phyloP scores from a whole-genome alignment of 2,888 invertebrate genomes.

The Sinopyrophorus schimmeli region DNA sequence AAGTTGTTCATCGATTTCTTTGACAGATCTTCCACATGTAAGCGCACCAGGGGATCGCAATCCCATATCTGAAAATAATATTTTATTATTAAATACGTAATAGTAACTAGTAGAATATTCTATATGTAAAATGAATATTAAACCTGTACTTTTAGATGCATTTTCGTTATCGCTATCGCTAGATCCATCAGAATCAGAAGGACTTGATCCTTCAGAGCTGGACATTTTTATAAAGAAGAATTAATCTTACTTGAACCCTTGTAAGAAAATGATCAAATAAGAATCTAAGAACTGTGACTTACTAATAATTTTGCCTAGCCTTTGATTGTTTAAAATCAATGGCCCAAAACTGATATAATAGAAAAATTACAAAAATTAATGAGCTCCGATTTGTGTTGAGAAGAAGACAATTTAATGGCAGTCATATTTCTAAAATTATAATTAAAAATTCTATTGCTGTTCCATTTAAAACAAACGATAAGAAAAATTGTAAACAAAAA shows the following conservation, averaged over 20 bases:
- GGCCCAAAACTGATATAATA: constrained; percentile 15
- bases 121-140: no score
- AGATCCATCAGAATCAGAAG: constrained; percentile 11
- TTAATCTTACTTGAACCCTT: no score
- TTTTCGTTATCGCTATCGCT: constrained; percentile 20
- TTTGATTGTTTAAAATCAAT: constrained; percentile 22
- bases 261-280: no score
- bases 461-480: no score
- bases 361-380: neutral
- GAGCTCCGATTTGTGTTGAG: no score
- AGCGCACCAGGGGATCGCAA: constrained; percentile 47
- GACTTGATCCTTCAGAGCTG: constrained; percentile 2
- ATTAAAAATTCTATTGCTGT: no score
- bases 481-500: no score
- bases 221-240: no score
- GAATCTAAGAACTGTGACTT: no score
- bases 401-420: no score
- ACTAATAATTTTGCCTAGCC: constrained; percentile 11
- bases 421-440: no score
- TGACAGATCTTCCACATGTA: constrained; percentile 72
- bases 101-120: neutral
- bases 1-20: constrained; percentile 88
- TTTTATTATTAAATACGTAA: constrained; percentile 1
- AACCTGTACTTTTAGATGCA: constrained; percentile 8
- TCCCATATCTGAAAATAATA: constrained; percentile 37